phyloP scores from a whole-genome alignment of 1,140 invertebrate genomes.

The Saccostrea glomerata region DNA sequence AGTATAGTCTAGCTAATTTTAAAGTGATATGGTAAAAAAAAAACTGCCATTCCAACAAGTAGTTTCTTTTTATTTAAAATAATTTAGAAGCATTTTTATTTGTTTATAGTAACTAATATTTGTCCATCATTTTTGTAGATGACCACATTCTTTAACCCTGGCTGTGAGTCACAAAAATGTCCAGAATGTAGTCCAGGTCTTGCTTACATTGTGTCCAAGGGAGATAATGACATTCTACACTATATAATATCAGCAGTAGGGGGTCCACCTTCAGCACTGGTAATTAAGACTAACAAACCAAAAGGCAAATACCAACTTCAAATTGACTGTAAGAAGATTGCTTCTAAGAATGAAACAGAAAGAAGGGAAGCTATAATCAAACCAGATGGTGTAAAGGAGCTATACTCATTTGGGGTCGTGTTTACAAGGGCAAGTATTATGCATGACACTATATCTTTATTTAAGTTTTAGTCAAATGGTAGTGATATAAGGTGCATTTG shows the following conservation, averaged over 20 bases:
- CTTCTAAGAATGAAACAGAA: constrained; percentile 34
- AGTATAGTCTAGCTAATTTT: too few species aligned
- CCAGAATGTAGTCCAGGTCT: constrained; percentile 54
- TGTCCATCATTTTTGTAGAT: constrained; percentile 21
- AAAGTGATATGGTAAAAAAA: too few species aligned
- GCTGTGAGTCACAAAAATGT: constrained; percentile 2
- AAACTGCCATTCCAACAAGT: background rate
- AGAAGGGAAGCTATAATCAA: constrained; percentile 50
- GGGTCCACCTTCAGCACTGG: constrained; percentile 58
- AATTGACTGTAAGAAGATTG: constrained; percentile 27
- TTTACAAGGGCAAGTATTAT: constrained; percentile 64
- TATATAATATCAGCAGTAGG: constrained; percentile 64
- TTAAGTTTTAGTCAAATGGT: too few species aligned
- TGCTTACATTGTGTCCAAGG: constrained; percentile 62
- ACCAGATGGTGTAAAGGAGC: constrained; percentile 34
- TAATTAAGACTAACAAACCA: constrained; percentile 44
- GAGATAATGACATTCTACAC: constrained; percentile 59
- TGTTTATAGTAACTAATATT: background rate
- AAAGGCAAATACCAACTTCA: constrained; percentile 47
- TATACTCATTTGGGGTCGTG: constrained; percentile 61
- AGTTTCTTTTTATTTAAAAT: background rate
- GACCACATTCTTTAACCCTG: constrained; percentile 37
- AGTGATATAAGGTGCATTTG: too few species aligned
- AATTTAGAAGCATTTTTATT: background rate
- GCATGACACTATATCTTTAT: background rate